phyloP scores from a whole-genome alignment of 2,888 invertebrate genomes.

The Pheosia tremula region DNA sequence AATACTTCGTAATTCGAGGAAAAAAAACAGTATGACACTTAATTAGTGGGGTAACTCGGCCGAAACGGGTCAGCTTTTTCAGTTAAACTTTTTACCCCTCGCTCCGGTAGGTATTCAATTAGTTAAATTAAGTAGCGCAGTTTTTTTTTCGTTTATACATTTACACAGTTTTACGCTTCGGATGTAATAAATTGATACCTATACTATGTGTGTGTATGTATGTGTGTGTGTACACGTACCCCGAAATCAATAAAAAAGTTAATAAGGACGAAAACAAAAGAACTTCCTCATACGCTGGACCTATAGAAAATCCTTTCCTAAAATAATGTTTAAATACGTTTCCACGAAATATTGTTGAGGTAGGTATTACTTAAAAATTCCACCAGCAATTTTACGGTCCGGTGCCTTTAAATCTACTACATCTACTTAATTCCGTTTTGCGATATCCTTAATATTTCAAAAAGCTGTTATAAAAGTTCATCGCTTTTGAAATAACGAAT shows the following conservation, averaged over 20 bases:
- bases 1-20: constrained; percentile 20
- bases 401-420: neutral
- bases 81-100: constrained; percentile 34
- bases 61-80: constrained; percentile 31
- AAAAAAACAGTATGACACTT: constrained; percentile 40
- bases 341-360: neutral
- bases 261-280: neutral
- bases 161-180: constrained; percentile 11
- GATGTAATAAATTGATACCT: no score
- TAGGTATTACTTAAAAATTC: neutral
- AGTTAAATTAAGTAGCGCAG: constrained; percentile 41
- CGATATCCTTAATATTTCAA: constrained; percentile 11
- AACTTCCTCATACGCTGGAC: neutral
- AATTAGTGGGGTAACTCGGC: constrained; percentile 31
- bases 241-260: neutral
- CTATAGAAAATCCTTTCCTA: constrained; percentile 12
- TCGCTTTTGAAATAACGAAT: no score
- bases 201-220: no score
- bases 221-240: no score
- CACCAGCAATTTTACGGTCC: neutral
- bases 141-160: constrained; percentile 22
- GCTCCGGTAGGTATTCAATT: constrained; percentile 37
- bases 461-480: neutral
- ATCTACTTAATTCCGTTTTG: neutral
- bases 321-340: constrained; percentile 25